Evolutionary conservation across 2,113 vertebrate species (phyloP), one percentile per base, ranked within the genome.

Genomic region (Pseudopipra pipra): DNA sequence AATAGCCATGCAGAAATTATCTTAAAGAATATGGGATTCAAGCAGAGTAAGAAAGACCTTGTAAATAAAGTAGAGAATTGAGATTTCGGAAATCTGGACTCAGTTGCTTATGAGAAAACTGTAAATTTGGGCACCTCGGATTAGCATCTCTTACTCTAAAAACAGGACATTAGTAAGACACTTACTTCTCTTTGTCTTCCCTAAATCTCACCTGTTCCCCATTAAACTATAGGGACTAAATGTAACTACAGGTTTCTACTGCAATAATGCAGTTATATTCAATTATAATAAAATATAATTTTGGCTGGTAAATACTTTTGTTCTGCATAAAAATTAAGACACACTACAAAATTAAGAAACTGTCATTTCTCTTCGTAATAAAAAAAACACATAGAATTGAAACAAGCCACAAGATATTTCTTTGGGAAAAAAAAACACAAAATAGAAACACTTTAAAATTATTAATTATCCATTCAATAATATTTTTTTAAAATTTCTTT

Each of bases 91-190:
- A 83, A 71, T 66, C 11, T 35, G 11, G 12, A 28, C 20, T 65
- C 18, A 41, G 9, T 8, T 63, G 2, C 4, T 80, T 82, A n/a
- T 41, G 24, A 79, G 47, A 62, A 92, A 58, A n/a, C 14, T 46
- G 7, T 49, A 24, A 65, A 52, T 88, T 49, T 84, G 8, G 3
- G 22, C 24, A 52, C 2, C 2, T 55, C 28, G 15, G 0, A 0
- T 62, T 33, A 80, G 3, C 16, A 47, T 46, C 33, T 89, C 22
- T 58, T 58, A 54, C 7, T 61, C 9, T 56, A 28, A 41, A 66
- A 65, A 5, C 5, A 47, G 8, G 17, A 80, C 4, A 4, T 43
- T 47, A 22, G 12, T n/a, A 59, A 52, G 25, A 14, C 2, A 20
- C 1, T 73, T 49, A 3, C 7, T 87, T 62, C 33, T 46, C 14